Conservation (phyloP, 1,140 invertebrate genomes). For the Zaprionus gabonicus region DNA sequence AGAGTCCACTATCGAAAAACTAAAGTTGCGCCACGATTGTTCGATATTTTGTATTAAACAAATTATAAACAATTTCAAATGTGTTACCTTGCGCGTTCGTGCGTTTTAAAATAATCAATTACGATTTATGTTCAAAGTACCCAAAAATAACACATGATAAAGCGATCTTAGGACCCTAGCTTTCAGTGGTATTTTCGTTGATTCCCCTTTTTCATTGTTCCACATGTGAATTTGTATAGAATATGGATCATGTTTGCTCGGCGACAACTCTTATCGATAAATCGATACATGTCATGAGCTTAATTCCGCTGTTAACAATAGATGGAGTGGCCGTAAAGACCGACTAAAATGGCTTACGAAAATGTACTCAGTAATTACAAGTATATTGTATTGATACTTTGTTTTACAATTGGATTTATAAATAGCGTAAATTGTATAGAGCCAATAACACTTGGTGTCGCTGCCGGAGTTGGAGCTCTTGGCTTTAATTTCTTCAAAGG, state of each 20-base stretch:
- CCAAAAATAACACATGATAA: too few relatives aligned
- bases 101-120: background rate
- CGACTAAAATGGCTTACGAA: background rate
- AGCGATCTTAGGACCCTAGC: too few relatives aligned
- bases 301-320: background rate
- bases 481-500: slow-evolving; percentile 43
- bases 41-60: background rate
- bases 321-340: background rate
- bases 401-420: slow-evolving; percentile 2
- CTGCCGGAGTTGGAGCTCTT: slow-evolving; percentile 11
- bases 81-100: background rate
- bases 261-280: background rate
- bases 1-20: background rate
- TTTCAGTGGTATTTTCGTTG: background rate
- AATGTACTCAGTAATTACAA: background rate
- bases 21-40: background rate
- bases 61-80: background rate
- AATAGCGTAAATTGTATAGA: slow-evolving; percentile 39
- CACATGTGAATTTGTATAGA: background rate
- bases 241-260: background rate
- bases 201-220: background rate
- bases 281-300: slow-evolving; percentile 7
- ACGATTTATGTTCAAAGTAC: background rate
- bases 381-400: background rate
- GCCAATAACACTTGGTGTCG: slow-evolving; percentile 45